Base-by-base conservation (phyloP, 2,113 vertebrate genomes). In the Chitala chitala region DNA sequence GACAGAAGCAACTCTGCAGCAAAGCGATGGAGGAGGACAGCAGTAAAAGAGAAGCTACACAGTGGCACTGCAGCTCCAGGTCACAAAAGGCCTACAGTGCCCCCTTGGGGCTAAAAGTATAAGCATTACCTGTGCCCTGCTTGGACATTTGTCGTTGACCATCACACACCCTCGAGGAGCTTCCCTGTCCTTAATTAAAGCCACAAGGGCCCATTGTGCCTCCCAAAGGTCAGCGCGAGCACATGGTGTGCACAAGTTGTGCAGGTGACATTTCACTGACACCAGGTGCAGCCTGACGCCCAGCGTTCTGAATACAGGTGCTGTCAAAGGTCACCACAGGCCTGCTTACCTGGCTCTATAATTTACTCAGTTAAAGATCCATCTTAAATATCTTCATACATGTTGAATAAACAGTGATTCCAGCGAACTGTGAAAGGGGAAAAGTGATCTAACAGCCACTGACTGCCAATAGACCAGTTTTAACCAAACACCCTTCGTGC, bases 161-260 rank as follows among this genome's bases (percentile, higher is more conserved):
- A 54, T 54, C 10, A 50, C 53, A 53, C 17, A 5, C 59, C 51
- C 75, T 78, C 75, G 68, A 78, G 75, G 68, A 53, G 40, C 29
- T 66, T 70, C 12, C 58, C 22, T 22, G 48, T 24, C 33, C 69
- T 56, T 78, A 75, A 78, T 68, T 75, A 72, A 71, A 78, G 42
- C 36, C 53, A 75, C 55, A 26, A 53, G 33, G 56, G 6, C 58
- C 68, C 26, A 1, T 42, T 55, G 70, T 42, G 29, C 40, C 29
- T 13, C 1, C 9, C 44, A 42, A 68, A 68, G 64, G 64, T 68
- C 64, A 68, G 64, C 29, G 40, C 29, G 53, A 65, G 63, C 38
- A 33, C 42, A 44, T 44, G 8, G 22, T 36, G 31, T 36, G 50
- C 22, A 33, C 9, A 31, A 8, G 22, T 40, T 38, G 29, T 24